phyloP scores from a whole-genome alignment of 1,140 invertebrate species.

The Drosophila subpulchrella region DNA sequence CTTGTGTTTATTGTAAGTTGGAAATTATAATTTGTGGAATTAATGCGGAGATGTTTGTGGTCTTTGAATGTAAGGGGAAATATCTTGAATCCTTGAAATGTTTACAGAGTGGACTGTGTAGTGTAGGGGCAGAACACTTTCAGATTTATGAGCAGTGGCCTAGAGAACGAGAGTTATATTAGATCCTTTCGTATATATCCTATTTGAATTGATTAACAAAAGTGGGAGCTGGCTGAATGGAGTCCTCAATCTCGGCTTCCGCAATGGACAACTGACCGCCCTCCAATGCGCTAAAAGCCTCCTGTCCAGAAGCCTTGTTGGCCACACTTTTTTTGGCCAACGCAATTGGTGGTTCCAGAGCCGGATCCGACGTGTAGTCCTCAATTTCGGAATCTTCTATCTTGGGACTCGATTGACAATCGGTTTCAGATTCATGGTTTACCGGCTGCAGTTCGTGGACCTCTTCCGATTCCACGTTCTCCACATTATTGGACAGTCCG shows the following conservation, averaged over 20 bases:
- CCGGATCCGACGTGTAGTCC: neutral
- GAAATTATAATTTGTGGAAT: neutral
- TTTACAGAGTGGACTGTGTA: neutral
- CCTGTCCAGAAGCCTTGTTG: neutral
- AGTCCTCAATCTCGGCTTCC: neutral
- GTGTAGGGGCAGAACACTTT: neutral
- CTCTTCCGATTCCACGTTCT: constrained; percentile 1
- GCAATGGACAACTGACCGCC: neutral
- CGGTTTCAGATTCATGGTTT: constrained; percentile 17
- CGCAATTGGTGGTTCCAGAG: neutral
- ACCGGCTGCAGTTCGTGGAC: constrained; percentile 17
- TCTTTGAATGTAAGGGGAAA: neutral
- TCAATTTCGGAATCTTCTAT: constrained; percentile 1
- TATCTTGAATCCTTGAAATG: constrained; percentile 13
- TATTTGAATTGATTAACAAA: neutral
- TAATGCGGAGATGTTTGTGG: constrained; percentile 3
- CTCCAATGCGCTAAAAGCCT: neutral
- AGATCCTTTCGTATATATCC: neutral
- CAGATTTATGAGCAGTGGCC: neutral
- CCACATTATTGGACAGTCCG: neutral
- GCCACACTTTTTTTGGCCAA: neutral
- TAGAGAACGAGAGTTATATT: neutral
- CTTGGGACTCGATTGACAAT: neutral
- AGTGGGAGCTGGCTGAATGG: neutral
- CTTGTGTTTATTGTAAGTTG: constrained; percentile 17